These are phyloP conservation scores for Sciurus vulgaris DNA, from an alignment of 2,797 vertebrate genomes.

Conservation along the genomic window DNA sequence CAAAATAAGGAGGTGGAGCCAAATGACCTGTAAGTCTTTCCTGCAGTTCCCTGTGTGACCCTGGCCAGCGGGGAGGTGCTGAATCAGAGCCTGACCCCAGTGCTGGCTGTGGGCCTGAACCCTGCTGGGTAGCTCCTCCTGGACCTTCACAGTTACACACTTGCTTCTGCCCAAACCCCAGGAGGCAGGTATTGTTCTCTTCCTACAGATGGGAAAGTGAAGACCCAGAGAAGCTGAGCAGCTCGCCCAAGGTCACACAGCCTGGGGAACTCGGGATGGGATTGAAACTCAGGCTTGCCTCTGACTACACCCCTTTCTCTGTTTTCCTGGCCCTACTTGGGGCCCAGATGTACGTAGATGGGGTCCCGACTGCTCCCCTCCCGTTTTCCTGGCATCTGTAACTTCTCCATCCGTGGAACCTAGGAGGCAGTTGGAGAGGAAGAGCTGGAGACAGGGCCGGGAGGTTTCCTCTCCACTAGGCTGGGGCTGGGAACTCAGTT, in stretches of 20 bases:
- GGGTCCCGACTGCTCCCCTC: background rate
- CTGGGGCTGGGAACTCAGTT: background rate
- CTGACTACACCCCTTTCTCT: background rate
- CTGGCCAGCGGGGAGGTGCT: conserved; percentile 39
- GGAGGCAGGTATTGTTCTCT: background rate
- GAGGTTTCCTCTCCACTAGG: background rate
- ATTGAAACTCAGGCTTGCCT: background rate
- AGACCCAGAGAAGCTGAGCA: background rate
- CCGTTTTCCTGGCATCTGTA: background rate
- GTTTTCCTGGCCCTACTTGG: background rate
- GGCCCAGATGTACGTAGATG: background rate
- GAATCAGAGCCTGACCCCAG: conserved; percentile 67
- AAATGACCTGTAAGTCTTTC: background rate
- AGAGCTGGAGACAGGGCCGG: background rate
- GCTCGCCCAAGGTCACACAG: background rate
- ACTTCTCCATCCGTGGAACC: background rate
- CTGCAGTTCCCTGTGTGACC: background rate
- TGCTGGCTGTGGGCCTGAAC: background rate
- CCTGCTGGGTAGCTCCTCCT: background rate
- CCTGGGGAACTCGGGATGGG: background rate
- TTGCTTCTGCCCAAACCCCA: background rate
- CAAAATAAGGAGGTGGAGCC: background rate
- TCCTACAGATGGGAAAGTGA: background rate
- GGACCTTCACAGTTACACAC: background rate
- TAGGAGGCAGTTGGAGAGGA: background rate